A percentile compares a stretch with the other conserved stretches of the same genome.
phyloP scores from a whole-genome alignment of 2,113 vertebrate genomes.

The Lichenostomus cassidix region DNA sequence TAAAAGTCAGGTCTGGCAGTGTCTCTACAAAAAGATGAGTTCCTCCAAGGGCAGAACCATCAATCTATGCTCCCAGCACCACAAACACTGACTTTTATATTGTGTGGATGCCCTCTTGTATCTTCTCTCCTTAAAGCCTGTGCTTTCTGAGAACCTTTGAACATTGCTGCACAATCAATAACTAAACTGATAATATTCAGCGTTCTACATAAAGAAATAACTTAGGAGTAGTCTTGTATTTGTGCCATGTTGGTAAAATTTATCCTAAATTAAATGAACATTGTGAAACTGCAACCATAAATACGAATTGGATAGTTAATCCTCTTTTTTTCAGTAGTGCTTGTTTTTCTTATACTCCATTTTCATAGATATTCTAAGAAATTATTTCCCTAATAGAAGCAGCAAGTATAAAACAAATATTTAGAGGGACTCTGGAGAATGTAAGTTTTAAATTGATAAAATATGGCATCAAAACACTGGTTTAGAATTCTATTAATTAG shows the following conservation, averaged over 20 bases:
- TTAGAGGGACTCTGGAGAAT: background rate
- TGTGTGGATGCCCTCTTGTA: background rate
- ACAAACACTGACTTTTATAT: background rate
- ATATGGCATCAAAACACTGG: background rate
- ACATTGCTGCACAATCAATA: background rate
- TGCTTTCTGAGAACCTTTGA: background rate
- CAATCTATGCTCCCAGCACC: background rate
- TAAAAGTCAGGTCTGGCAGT: conserved; percentile 7
- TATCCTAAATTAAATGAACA: background rate
- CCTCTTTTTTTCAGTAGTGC: background rate
- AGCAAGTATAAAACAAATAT: background rate
- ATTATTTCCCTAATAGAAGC: background rate
- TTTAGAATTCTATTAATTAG: background rate
- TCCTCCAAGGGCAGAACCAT: background rate
- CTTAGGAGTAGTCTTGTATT: background rate
- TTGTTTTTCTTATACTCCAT: background rate
- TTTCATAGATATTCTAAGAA: background rate
- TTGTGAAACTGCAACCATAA: background rate
- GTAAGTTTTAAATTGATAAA: background rate
- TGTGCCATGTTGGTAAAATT: background rate
- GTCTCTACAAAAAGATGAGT: background rate
- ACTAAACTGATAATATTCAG: background rate
- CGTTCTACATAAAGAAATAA: background rate
- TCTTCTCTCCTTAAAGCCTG: background rate
- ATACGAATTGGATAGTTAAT: background rate